Conservation (phyloP, 2,113 vertebrate genomes). For the Amazona guildingii region DNA sequence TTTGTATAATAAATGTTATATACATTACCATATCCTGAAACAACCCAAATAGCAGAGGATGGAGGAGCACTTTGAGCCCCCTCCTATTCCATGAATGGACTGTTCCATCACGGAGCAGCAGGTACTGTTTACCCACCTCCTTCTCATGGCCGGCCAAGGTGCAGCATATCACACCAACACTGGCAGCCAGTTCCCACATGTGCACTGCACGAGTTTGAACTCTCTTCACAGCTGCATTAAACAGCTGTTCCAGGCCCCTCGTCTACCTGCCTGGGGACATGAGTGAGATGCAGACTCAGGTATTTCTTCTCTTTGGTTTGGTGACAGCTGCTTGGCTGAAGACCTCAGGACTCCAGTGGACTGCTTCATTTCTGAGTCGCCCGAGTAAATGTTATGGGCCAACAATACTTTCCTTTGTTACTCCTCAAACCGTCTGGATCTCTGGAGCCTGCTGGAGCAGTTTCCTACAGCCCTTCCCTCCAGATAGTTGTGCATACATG, state of each 20-base stretch:
- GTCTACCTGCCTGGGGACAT: not conserved
- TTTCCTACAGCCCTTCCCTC: not conserved
- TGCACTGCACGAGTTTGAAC: rapidly evolving
- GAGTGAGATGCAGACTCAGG: not conserved
- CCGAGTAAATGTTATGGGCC: not conserved
- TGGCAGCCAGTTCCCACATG: rapidly evolving
- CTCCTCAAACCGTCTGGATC: not conserved
- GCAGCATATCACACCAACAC: not conserved
- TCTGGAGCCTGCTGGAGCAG: not conserved
- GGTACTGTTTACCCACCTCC: not conserved
- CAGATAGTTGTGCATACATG: not conserved
- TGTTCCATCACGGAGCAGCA: not conserved
- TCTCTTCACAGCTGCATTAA: not conserved
- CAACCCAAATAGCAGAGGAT: not conserved
- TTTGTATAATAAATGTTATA: not conserved
- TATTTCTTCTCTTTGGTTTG: not conserved
- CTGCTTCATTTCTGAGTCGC: not conserved
- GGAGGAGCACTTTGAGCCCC: not conserved
- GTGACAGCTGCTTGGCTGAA: not conserved
- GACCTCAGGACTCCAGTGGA: not conserved
- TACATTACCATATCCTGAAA: not conserved
- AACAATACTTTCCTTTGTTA: not conserved
- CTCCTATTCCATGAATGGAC: not conserved
- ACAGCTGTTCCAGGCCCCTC: not conserved
- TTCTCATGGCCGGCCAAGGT: not conserved